Base-by-base conservation (phyloP, 1,140 invertebrate species). In the Vollenhovia emeryi region DNA sequence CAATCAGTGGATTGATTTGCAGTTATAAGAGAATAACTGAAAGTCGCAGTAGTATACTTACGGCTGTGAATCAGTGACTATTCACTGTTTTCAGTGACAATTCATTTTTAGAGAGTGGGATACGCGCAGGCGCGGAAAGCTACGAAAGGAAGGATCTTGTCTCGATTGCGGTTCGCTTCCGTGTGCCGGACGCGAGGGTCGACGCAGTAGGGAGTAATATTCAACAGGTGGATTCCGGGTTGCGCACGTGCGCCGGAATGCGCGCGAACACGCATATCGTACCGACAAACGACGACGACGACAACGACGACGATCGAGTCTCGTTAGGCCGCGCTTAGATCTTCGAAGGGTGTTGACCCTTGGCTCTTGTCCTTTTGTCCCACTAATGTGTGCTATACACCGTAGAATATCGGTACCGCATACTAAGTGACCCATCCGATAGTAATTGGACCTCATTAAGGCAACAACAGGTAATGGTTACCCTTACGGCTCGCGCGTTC, bases 361-460 rank as follows among this genome's bases (percentile, higher is more conserved):
- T 91, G 87, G 86, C 85, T 91, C 89, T 90, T 71, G 88, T 82
- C 66, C 76, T 85, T 68, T 80, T 52, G 73, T 85, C 66, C 64
- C 83, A 87, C 90, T 90, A 93, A 91, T 91, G 88, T 91, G 88
- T 21, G 88, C 80, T 62, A 15, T 87, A 87, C 86, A 90, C 86
- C 50, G 73, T 88, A 74, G 87, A 92, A 93, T 93, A 92, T 92
- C 90, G 85, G 90, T 91, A 88, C 86, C 82, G 89, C 86, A 88
- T 91, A 91, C 87, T 89, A 92, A 93, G 91, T 92, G 89, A 92
- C 87, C 92, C 88, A 91, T 93, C 90, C 88, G 93, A 92, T 93
- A 90, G 91, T 93, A 93, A 93, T 92, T 92, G 90, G 91, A 91
- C 88, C 90, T 93, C 92, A 93, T 93, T 93, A 93, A 90, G 90